Evolutionary conservation across 2,888 invertebrate genomes (phyloP).

Genomic region (Gortyna flavago): DNA sequence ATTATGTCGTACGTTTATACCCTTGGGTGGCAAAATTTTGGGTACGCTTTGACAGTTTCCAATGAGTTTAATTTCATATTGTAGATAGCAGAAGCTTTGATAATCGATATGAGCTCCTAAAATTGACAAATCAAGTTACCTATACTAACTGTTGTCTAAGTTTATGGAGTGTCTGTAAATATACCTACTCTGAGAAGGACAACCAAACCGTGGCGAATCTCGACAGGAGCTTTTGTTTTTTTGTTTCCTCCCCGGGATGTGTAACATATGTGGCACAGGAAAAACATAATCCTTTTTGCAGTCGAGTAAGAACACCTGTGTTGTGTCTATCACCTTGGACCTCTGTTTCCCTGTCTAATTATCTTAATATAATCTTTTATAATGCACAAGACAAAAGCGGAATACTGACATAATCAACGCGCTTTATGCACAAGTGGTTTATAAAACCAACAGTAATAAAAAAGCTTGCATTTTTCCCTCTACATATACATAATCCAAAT

Average conservation of each 20-base stretch:
- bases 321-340: neutral
- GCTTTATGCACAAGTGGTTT: neutral
- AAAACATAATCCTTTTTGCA: neutral
- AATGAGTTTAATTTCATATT: conserved; percentile 4
- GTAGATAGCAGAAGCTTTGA: neutral
- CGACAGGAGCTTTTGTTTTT: neutral
- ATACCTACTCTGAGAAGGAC: no score
- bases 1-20: conserved; percentile 59
- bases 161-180: neutral
- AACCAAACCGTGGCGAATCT: no score
- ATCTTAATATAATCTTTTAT: no score
- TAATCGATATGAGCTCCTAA: neutral
- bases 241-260: neutral
- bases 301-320: neutral
- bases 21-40: conserved; percentile 43
- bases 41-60: conserved; percentile 10
- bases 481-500: neutral
- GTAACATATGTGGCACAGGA: neutral
- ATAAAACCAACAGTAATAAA: neutral
- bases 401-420: neutral
- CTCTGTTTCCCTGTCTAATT: no score
- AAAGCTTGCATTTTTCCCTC: neutral
- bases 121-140: neutral
- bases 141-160: neutral
- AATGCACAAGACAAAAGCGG: neutral